Percentiles rank a stretch among this genome's conserved stretches.
phyloP scores from a whole-genome alignment of 2,888 invertebrate genomes.

The Timema cristinae region DNA sequence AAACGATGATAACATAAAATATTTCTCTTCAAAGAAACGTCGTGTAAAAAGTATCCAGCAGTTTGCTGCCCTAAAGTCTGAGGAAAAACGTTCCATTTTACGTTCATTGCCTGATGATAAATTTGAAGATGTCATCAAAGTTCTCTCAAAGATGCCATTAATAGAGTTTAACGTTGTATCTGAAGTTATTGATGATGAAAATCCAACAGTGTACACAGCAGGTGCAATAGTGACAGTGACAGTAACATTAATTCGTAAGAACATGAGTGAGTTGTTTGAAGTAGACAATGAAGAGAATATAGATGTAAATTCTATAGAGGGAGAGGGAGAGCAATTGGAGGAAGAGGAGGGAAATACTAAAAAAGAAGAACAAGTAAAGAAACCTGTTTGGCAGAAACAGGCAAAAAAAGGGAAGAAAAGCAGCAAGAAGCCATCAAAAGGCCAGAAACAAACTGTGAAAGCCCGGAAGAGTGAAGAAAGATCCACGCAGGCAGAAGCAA shows the following conservation, averaged over 20 bases:
- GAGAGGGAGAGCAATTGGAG: slow-evolving; percentile 50
- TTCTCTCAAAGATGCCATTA: slow-evolving; percentile 87
- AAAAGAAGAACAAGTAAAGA: slow-evolving; percentile 46
- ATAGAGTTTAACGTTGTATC: slow-evolving; percentile 88
- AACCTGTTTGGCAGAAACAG: slow-evolving; percentile 80
- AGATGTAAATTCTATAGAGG: slow-evolving; percentile 41
- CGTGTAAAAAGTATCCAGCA: slow-evolving; percentile 87
- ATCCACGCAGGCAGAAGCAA: slow-evolving; percentile 28
- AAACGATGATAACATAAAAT: slow-evolving; percentile 82
- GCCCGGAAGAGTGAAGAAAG: slow-evolving; percentile 32
- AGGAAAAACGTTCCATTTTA: slow-evolving; percentile 81
- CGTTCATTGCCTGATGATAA: slow-evolving; percentile 81
- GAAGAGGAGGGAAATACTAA: slow-evolving; percentile 16
- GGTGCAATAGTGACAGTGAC: slow-evolving; percentile 98
- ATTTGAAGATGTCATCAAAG: slow-evolving; percentile 90
- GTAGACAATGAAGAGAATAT: slow-evolving; percentile 55
- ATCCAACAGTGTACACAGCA: slow-evolving; percentile 92
- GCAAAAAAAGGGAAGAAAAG: slow-evolving; percentile 60
- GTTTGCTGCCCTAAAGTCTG: slow-evolving; percentile 83
- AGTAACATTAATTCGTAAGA: slow-evolving; percentile 75
- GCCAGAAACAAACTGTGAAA: slow-evolving; percentile 32
- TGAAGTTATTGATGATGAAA: slow-evolving; percentile 98
- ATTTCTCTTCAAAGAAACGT: slow-evolving; percentile 81
- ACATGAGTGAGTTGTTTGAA: slow-evolving; percentile 80
- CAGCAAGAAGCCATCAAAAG: slow-evolving; percentile 48